Base-by-base conservation (phyloP, 2,113 vertebrate species). In the Clarias batrachus region DNA sequence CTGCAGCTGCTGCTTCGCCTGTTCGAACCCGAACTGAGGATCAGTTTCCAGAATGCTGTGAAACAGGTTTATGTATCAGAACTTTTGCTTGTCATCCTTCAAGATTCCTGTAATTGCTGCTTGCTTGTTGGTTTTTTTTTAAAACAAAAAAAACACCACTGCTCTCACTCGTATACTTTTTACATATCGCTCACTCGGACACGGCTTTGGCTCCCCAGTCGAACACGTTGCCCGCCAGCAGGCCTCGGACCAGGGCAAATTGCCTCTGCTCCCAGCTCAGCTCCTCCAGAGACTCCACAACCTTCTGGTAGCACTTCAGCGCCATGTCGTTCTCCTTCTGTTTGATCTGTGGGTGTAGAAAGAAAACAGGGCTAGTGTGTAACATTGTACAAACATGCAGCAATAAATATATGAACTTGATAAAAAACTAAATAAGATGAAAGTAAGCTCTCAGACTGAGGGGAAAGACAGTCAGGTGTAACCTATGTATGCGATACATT, bases 141-240 rank as follows among this genome's bases (percentile, higher is more conserved):
- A 76, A 76, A 25, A 37, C 19, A 71, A 19, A 25, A 82, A 66
- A 30, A 60, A 23, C 73, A 54, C 73, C 60, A 65, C 60, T 25
- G 37, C 33, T 66, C 86, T 74, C 56, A 71, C 80, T 54, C 21
- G 21, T 62, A 21, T 41, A 41, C 77, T 37, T 79, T 48, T 84
- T 81, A 81, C 54, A 54, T 54, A 56, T 77, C 83, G 96, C 98
- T 94, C 95, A 99, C 98, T 99, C 97, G 7, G 97, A 97, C 90
- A 99, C 97, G 0, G 98, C 97, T 91, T 98, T 99, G 90, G 98
- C 98, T 74, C 98, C 98, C 98, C 98, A 99, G 95, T 99, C 98
- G 52, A 99, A 99, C 88, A 99, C 97, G 48, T 99, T 99, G 66
- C 98, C 98, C 0, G 98, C 98, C 91, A 99, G 93, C 33, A 99